phyloP scores from a whole-genome alignment of 2,888 invertebrate genomes.

The Eupithecia dodoneata region DNA sequence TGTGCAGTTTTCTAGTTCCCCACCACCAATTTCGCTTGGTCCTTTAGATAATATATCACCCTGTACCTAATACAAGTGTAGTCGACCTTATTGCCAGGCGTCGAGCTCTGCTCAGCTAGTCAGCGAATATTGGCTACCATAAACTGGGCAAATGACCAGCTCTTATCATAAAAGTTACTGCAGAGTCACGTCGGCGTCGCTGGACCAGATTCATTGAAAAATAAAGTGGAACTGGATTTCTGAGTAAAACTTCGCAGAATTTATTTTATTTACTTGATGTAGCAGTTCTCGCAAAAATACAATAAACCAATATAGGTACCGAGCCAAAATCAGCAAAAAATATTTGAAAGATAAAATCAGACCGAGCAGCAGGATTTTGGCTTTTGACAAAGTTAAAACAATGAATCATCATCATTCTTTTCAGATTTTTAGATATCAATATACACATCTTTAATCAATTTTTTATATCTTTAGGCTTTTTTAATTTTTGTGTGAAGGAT shows the following conservation, averaged over 20 bases:
- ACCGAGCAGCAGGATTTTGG: too few relatives aligned
- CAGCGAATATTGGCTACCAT: conserved; percentile 38
- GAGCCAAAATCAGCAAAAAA: not conserved
- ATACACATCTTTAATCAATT: too few relatives aligned
- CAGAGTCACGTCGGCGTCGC: conserved; percentile 19
- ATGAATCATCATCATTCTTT: too few relatives aligned
- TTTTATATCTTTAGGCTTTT: too few relatives aligned
- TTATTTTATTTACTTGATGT: conserved; percentile 7
- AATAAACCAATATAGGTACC: not conserved
- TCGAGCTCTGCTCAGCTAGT: conserved; percentile 39
- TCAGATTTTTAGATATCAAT: too few relatives aligned
- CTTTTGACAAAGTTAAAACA: too few relatives aligned
- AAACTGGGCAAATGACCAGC: conserved; percentile 39
- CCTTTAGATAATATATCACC: not conserved
- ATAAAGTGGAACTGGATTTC: conserved; percentile 18
- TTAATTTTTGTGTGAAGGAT: not conserved
- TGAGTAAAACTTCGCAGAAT: not conserved
- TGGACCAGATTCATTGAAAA: conserved; percentile 31
- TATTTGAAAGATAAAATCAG: too few relatives aligned
- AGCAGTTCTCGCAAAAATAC: not conserved
- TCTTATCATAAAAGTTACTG: conserved; percentile 37
- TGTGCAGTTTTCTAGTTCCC: too few relatives aligned
- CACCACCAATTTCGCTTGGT: not conserved
- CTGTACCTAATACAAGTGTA: not conserved
- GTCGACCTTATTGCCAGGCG: conserved; percentile 18